Evolutionary conservation across 64 coral and sea anemone species (phyloP).

Genomic region (Astreopora myriophthalma): DNA sequence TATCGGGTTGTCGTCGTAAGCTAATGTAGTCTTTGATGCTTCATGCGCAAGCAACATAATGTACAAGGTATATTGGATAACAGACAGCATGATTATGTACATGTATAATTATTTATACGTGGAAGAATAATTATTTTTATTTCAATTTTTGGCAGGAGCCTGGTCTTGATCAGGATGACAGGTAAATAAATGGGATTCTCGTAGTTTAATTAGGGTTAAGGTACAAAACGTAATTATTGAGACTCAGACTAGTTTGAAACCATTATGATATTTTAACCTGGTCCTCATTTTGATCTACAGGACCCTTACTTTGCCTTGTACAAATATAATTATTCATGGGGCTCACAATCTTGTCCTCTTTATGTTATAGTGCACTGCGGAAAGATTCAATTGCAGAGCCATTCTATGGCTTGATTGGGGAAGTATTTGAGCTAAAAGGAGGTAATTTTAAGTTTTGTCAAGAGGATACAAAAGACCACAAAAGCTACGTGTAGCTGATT

Average conservation of each 20-base stretch:
- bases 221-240: neutral
- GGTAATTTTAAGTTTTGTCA: slow-evolving; percentile 46
- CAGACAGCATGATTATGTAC: no score
- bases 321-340: neutral
- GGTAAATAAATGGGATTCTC: slow-evolving; percentile 18
- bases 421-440: slow-evolving; percentile 99
- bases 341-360: neutral
- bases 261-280: no score
- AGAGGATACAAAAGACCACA: no score
- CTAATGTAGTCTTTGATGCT: neutral
- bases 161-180: slow-evolving; percentile 75
- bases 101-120: no score
- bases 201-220: neutral
- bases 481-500: no score
- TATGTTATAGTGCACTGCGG: slow-evolving; percentile 43
- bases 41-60: no score
- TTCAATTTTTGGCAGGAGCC: slow-evolving; percentile 45
- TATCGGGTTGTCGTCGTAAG: no score
- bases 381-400: slow-evolving; percentile 99
- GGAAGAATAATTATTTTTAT: neutral
- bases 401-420: slow-evolving; percentile 91
- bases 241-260: no score
- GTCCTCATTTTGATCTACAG: no score
- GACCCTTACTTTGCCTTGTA: neutral
- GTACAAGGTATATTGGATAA: no score